A percentile compares a stretch with the other conserved stretches of the same genome.
phyloP scores from a whole-genome alignment of 2,888 invertebrate species.

The Odiellus spinosus region DNA sequence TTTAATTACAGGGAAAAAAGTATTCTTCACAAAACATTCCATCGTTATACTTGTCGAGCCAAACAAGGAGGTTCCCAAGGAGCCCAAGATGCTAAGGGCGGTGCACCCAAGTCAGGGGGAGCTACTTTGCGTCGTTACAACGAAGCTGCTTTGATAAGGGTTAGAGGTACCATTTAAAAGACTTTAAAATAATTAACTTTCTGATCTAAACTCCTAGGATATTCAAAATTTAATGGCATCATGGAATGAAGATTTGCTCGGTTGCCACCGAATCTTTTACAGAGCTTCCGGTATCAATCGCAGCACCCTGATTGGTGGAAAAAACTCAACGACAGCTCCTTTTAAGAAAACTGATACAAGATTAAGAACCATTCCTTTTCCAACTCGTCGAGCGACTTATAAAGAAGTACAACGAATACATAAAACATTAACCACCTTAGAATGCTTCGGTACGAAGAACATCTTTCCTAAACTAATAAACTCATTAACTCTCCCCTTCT shows the following conservation, averaged over 20 bases:
- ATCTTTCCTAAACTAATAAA: background rate
- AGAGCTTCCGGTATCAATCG: constrained; percentile 55
- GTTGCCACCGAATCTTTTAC: constrained; percentile 54
- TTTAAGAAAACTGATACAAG: constrained; percentile 45
- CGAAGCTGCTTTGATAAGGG: constrained; percentile 54
- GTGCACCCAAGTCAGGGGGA: constrained; percentile 58
- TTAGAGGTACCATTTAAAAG: constrained; percentile 25
- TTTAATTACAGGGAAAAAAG: constrained; percentile 33
- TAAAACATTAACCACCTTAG: constrained; percentile 39
- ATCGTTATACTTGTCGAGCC: constrained; percentile 64
- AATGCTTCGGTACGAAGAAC: constrained; percentile 3
- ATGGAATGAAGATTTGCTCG: constrained; percentile 49
- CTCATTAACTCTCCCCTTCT: background rate
- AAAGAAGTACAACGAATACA: constrained; percentile 61
- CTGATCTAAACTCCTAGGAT: too few relatives aligned
- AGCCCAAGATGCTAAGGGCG: constrained; percentile 42
- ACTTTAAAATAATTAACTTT: too few relatives aligned
- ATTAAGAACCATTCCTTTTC: constrained; percentile 57
- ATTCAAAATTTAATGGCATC: constrained; percentile 49
- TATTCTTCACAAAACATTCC: constrained; percentile 60
- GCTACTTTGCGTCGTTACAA: constrained; percentile 62
- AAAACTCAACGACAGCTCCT: constrained; percentile 39
- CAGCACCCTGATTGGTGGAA: constrained; percentile 54
- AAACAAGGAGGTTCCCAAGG: constrained; percentile 66
- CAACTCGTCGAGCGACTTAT: constrained; percentile 61